Conservation (phyloP, 2,888 invertebrate genomes). For the Epinotia nisella region DNA sequence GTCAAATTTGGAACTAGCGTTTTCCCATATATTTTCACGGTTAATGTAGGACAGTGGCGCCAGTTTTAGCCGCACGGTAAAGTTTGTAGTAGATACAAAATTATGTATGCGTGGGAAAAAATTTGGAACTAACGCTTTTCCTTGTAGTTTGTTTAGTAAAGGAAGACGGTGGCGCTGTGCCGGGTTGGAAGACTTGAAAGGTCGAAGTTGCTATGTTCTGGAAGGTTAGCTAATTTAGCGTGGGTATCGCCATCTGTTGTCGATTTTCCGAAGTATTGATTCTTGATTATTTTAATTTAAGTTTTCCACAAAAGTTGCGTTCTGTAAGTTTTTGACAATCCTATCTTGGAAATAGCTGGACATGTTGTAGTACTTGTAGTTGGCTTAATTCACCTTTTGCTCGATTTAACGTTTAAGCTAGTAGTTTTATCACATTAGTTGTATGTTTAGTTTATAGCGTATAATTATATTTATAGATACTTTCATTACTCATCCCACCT, state of each 20-base stretch:
- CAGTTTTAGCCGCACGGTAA: background rate
- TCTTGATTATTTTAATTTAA: background rate
- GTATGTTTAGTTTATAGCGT: no score
- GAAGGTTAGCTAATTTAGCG: slow-evolving; percentile 51
- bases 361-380: no score
- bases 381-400: no score
- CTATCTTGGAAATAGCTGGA: no score
- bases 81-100: slow-evolving; percentile 9
- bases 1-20: slow-evolving; percentile 42
- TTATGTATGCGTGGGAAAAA: slow-evolving; percentile 40
- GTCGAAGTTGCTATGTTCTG: slow-evolving; percentile 51
- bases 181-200: background rate
- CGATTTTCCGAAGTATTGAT: slow-evolving; percentile 44
- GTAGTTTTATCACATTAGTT: no score
- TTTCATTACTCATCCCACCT: no score
- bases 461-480: no score
- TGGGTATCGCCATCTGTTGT: slow-evolving; percentile 52
- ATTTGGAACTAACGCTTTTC: slow-evolving; percentile 33
- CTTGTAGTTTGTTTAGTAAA: background rate
- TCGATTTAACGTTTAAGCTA: no score
- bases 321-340: no score
- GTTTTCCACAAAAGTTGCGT: background rate
- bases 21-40: background rate
- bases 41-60: slow-evolving; percentile 11
- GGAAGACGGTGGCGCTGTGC: slow-evolving; percentile 18